Conservation (phyloP, 2,113 vertebrate genomes). For the Conger conger region DNA sequence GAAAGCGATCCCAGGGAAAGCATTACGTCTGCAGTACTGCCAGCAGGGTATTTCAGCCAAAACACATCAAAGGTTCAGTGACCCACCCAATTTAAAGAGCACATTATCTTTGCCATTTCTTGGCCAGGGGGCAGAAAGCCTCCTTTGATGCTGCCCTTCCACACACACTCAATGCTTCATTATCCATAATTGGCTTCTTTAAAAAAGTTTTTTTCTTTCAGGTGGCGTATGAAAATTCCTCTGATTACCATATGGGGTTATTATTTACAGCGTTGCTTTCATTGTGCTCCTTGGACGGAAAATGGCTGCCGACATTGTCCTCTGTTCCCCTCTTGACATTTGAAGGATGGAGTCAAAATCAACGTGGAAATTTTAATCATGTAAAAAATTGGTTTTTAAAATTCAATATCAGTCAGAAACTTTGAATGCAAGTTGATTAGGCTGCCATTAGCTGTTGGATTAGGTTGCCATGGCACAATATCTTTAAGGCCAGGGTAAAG, state of each 20-base stretch:
- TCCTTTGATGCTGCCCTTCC: neutral
- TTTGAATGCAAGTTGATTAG: neutral
- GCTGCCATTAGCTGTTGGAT: neutral
- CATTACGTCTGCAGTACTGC: no score
- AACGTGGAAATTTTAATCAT: slow-evolving; percentile 16
- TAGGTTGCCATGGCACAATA: slow-evolving; percentile 20
- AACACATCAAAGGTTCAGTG: neutral
- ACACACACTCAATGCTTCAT: neutral
- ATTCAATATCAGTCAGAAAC: slow-evolving; percentile 7
- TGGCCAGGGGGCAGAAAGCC: neutral
- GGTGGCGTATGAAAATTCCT: no score
- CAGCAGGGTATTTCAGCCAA: neutral
- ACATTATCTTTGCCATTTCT: neutral
- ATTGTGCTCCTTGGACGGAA: no score
- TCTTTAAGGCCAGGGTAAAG: neutral
- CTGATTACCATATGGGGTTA: no score
- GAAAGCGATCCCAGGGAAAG: no score
- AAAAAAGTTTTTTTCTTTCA: no score
- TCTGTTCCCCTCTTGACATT: neutral
- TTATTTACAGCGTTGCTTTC: no score
- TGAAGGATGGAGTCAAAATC: slow-evolving; percentile 31
- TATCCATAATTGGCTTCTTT: no score
- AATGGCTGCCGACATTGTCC: no score
- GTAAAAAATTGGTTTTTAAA: slow-evolving; percentile 31
- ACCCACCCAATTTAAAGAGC: neutral